A percentile compares a stretch with the other conserved stretches of the same genome.
Conservation (phyloP, 2,888 invertebrate species). For the Parapristionchus giblindavisi region DNA sequence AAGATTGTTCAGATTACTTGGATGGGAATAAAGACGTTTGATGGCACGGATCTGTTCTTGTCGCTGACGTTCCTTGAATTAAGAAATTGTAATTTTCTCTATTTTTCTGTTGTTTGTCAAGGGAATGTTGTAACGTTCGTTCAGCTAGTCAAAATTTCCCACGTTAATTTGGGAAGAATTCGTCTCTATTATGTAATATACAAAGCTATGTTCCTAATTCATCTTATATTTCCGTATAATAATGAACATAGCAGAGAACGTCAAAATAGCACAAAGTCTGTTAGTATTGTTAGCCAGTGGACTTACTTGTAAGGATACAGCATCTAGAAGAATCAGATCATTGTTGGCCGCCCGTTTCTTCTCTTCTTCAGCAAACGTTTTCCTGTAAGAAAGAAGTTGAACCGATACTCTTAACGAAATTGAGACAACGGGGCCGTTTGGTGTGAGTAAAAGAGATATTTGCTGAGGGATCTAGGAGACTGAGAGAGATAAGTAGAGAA, state of each 20-base stretch:
- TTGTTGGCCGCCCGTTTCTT: slow-evolving; percentile 29
- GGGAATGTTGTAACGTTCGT: too few species aligned
- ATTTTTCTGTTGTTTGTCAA: not conserved
- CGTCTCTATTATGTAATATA: not conserved
- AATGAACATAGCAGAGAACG: not conserved
- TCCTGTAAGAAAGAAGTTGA: slow-evolving; percentile 39
- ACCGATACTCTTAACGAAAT: too few species aligned
- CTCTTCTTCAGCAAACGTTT: slow-evolving; percentile 49
- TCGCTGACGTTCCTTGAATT: slow-evolving; percentile 49
- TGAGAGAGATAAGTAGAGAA: not conserved
- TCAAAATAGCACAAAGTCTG: not conserved
- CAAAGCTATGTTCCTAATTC: not conserved
- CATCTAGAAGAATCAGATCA: slow-evolving; percentile 36
- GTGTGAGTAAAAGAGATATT: not conserved
- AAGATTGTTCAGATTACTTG: slow-evolving; percentile 29
- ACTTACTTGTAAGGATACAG: slow-evolving; percentile 10
- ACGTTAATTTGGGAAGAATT: not conserved
- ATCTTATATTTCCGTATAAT: not conserved
- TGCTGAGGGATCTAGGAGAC: not conserved
- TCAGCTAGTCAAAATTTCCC: too few species aligned
- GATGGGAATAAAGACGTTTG: slow-evolving; percentile 49
- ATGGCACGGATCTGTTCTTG: slow-evolving; percentile 50
- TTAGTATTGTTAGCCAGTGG: not conserved
- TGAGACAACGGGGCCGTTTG: not conserved
- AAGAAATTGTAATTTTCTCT: slow-evolving; percentile 44